Conservation (phyloP, 2,888 invertebrate species). For the Lysandra bellargus region DNA sequence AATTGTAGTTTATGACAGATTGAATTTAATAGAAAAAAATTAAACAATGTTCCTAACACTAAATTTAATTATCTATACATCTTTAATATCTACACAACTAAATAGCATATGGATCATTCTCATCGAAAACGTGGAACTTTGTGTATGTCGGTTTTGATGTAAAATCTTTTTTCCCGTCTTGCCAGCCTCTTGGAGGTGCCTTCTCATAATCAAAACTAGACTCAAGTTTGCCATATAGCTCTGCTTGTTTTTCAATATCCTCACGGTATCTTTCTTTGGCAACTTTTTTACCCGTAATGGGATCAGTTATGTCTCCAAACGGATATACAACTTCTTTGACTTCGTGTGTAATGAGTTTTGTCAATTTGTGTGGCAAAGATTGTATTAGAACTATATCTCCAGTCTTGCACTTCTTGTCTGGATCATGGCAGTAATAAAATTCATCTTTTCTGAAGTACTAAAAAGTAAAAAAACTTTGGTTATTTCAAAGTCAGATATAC, state of each 20-base stretch:
- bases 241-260: constrained; percentile 83
- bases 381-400: constrained; percentile 92
- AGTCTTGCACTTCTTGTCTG: constrained; percentile 86
- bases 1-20: too few species aligned
- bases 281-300: constrained; percentile 89
- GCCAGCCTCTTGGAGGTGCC: constrained; percentile 89
- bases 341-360: constrained; percentile 88
- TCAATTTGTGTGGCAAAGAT: constrained; percentile 85
- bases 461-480: constrained; percentile 1
- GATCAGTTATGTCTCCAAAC: constrained; percentile 92
- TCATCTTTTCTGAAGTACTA: constrained; percentile 90
- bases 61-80: constrained; percentile 35
- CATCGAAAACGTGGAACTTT: constrained; percentile 89
- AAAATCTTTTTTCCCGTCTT: constrained; percentile 91
- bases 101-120: constrained; percentile 86
- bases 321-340: constrained; percentile 90
- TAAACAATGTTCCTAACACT: constrained; percentile 17
- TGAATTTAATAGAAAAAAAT: background rate
- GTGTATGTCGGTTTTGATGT: constrained; percentile 87
- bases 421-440: constrained; percentile 89
- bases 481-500: too few species aligned
- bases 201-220: constrained; percentile 87
- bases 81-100: constrained; percentile 54
- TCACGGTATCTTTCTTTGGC: constrained; percentile 87
- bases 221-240: constrained; percentile 85